Conservation (phyloP, 2,888 invertebrate species). For the Schizaphis graminum region DNA sequence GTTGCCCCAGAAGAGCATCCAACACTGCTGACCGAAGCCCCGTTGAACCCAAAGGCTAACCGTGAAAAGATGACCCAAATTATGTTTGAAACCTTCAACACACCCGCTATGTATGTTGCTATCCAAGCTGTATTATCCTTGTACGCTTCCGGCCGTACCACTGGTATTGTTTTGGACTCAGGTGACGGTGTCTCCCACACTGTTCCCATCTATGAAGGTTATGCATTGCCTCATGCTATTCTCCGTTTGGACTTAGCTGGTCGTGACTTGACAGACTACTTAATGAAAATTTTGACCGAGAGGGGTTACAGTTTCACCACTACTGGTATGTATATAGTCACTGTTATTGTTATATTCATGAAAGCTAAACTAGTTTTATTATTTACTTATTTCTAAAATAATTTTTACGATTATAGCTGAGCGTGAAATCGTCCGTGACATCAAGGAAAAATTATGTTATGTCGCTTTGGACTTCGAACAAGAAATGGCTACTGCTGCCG, state of each 20-base stretch:
- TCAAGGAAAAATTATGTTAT: slow-evolving; percentile 93
- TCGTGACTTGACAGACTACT: slow-evolving; percentile 95
- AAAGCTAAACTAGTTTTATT: background rate
- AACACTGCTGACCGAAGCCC: slow-evolving; percentile 89
- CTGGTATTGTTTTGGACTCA: slow-evolving; percentile 94
- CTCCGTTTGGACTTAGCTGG: slow-evolving; percentile 96
- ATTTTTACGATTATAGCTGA: background rate
- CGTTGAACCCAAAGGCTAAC: slow-evolving; percentile 93
- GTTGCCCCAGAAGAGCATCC: slow-evolving; percentile 95
- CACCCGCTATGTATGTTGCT: slow-evolving; percentile 93
- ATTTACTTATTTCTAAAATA: background rate
- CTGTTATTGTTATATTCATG: background rate
- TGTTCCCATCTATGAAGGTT: slow-evolving; percentile 94
- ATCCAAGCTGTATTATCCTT: slow-evolving; percentile 95
- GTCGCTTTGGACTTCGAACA: slow-evolving; percentile 91
- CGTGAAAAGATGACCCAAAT: slow-evolving; percentile 95
- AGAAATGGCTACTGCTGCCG: slow-evolving; percentile 92
- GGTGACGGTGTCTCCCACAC: slow-evolving; percentile 96
- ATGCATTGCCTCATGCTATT: slow-evolving; percentile 95
- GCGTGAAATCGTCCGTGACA: slow-evolving; percentile 90
- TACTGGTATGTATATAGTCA: background rate
- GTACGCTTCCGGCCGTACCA: slow-evolving; percentile 96
- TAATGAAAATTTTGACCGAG: slow-evolving; percentile 98
- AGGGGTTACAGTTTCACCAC: background rate
- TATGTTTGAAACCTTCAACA: slow-evolving; percentile 94